Conservation (phyloP, 2,888 invertebrate genomes). For the Coleophora deauratella region DNA sequence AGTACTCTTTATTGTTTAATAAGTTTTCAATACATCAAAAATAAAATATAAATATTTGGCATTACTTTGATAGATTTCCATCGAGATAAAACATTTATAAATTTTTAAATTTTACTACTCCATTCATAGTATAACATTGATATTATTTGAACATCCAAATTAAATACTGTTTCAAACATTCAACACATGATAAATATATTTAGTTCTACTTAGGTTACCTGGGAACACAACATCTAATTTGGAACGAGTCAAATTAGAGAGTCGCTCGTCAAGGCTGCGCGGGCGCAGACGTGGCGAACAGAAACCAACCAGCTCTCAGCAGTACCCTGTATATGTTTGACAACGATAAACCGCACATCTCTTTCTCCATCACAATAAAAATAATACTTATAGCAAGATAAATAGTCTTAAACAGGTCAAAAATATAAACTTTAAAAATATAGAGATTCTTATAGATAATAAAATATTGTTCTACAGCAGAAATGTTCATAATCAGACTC, state of each 20-base stretch:
- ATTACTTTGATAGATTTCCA: constrained; percentile 36
- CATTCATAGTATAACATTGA: constrained; percentile 47
- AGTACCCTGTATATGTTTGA: constrained; percentile 66
- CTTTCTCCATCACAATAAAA: constrained; percentile 40
- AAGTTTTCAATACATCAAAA: constrained; percentile 49
- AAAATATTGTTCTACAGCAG: constrained; percentile 60
- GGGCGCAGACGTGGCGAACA: constrained; percentile 2
- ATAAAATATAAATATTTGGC: constrained; percentile 43
- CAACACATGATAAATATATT: constrained; percentile 48
- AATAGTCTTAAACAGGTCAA: constrained; percentile 53
- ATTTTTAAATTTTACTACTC: constrained; percentile 46
- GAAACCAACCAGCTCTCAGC: constrained; percentile 35
- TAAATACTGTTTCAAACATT: constrained; percentile 63
- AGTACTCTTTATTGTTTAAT: constrained; percentile 50
- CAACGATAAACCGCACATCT: constrained; percentile 38
- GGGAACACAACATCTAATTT: constrained; percentile 57
- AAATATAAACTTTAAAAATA: constrained; percentile 69
- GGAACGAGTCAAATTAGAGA: constrained; percentile 36
- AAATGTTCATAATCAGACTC: constrained; percentile 69
- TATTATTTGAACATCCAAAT: constrained; percentile 46
- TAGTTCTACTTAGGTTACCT: constrained; percentile 29
- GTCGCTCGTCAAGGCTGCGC: constrained; percentile 33
- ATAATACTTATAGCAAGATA: constrained; percentile 62
- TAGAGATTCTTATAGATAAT: constrained; percentile 59
- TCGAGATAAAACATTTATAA: constrained; percentile 45